Base-by-base conservation (phyloP, 2,113 vertebrate genomes). In the Nesogale talazaci region DNA sequence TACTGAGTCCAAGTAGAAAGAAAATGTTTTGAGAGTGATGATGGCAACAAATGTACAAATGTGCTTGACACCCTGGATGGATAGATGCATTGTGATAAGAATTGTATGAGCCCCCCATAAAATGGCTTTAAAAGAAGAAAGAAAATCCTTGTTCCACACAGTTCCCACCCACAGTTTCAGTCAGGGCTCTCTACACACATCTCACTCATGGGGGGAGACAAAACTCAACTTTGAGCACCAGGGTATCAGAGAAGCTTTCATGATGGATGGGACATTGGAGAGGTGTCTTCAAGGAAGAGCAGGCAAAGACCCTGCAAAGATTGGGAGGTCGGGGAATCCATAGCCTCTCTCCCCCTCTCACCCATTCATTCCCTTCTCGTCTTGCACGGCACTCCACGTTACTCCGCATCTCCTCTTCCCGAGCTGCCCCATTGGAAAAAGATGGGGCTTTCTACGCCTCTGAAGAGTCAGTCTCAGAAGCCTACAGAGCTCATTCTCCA, bases 361-460 rank as follows among this genome's bases (percentile, higher is more conserved):
- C 10, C 19, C 23, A 15, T 77, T 61, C 29, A 1, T 23, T n/a
- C 6, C 3, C 14, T 10, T n/a, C 9, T 14, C n/a, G 46, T 52
- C 46, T 52, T 52, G 6, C 46, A 38, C 9, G 27, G n/a, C 7
- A 27, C 20, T 20, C 23, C 61, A 6, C 29, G 6, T 9, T 5
- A 1, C n/a, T 34, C 42, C 27, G 27, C 1, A 0, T 29, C 9
- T 67, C 6, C 9, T 42, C 63, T 27, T 3, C 29, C 0, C 1
- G 75, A 46, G 10, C 5, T 15, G 46, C 46, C 10, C 42, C 10
- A 12, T 10, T 52, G 46, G 46, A 52, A 1, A 52, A 12, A 52
- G 46, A 5, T 6, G 46, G 14, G 42, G 42, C 42, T 46, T 46
- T 10, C 42, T 46, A 10, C 42, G 5, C 42, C 42, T 46, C 42